Base-by-base conservation (phyloP, 2,888 invertebrate species). In the Cantharis lateralis region DNA sequence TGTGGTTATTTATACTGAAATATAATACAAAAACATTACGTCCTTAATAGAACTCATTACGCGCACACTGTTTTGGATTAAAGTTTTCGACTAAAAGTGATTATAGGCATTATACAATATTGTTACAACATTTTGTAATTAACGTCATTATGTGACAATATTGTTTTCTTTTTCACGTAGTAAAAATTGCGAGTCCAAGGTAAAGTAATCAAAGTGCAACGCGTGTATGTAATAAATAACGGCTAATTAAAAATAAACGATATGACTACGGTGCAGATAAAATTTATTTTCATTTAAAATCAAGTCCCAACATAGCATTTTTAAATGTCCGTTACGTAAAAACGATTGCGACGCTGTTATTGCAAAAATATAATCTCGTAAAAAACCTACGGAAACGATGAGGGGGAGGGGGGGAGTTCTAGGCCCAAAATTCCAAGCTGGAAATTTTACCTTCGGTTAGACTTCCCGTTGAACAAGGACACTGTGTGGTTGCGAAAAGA, bases 181-280 rank as follows among this genome's bases (percentile, higher is more conserved):
- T 64, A 64, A 64, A 64, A 64, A 64, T 64, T 64, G 64, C 18
- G 64, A 64, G 64, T 64, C 64, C 64, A 64, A 64, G 18, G 63
- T 63, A 63, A 64, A 64, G 20, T 64, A 64, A 64, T 16, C 64
- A 64, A 64, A 64, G 64, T 64, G 64, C 64, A 15, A 20, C 64
- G 64, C 64, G 64, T 64, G 64, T 20, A 64, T 20, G 64, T 64
- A 64, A 20, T 64, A 64, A 64, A 64, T 64, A 64, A 64, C 64
- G 13, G 20, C 13, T 32, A 32, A 32, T 32, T 32, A 32, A 32
- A 32, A 32, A 32, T 32, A 32, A 32, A 32, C 32, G 32, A 32
- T 32, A 32, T 32, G 13, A 32, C 13, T 32, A 32, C 32, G 32
- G 5, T 32, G 32, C 32, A 13, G 32, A 32, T 32, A 32, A 32